These are phyloP conservation scores for Trachemys scripta DNA, from an alignment of 2,113 vertebrate genomes.

Conservation along the genomic window DNA sequence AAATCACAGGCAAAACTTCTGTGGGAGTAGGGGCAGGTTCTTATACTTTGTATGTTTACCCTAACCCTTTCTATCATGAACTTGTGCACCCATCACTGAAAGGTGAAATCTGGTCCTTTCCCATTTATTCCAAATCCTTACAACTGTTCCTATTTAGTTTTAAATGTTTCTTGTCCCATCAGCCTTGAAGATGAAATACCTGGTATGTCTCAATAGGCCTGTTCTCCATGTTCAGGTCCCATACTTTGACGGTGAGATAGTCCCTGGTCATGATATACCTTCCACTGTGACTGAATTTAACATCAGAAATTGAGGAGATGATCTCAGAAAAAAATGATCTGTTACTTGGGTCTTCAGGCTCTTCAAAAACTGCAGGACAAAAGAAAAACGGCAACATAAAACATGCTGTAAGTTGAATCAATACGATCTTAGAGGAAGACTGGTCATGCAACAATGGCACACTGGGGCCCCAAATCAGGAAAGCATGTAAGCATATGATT, in stretches of 20 bases:
- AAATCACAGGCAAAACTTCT: background rate
- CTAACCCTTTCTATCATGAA: background rate
- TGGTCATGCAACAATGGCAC: background rate
- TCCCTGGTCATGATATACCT: conserved; percentile 97
- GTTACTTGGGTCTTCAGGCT: conserved; percentile 95
- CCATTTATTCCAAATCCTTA: background rate
- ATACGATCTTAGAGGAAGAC: background rate
- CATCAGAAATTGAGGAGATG: conserved; percentile 97
- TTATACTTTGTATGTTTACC: background rate
- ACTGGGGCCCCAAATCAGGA: background rate
- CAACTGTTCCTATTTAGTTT: background rate
- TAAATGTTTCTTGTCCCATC: background rate
- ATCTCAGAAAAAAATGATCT: conserved; percentile 97
- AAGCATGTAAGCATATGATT: background rate
- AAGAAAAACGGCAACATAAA: background rate
- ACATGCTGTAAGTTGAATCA: background rate
- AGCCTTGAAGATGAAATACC: conserved; percentile 70
- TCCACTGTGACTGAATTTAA: conserved; percentile 97
- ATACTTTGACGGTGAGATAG: conserved; percentile 97
- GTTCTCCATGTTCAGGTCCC: conserved; percentile 98
- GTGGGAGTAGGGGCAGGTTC: background rate
- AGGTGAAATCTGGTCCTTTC: background rate
- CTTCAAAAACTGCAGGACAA: conserved; percentile 90
- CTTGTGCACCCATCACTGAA: background rate
- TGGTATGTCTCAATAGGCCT: conserved; percentile 96